These are phyloP conservation scores for Papilio machaon DNA, from an alignment of 1,140 invertebrate species.

Conservation along the genomic window DNA sequence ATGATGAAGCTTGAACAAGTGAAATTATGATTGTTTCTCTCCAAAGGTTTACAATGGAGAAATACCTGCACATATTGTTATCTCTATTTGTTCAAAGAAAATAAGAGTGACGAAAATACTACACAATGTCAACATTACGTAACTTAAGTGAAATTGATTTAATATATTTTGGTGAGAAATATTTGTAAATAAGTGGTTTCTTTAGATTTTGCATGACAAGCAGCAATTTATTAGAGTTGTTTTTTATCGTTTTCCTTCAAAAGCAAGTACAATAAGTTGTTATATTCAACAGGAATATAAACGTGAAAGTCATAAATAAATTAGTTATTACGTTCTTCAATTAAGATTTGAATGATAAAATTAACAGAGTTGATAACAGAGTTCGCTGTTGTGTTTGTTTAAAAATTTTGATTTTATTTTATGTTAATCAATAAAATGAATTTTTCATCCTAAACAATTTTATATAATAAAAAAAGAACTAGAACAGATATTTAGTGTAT, in stretches of 20 bases:
- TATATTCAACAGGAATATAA: constrained; percentile 13
- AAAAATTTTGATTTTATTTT: neutral
- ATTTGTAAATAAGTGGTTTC: neutral
- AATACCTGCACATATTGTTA: neutral
- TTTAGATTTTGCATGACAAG: neutral
- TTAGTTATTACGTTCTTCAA: constrained; percentile 15
- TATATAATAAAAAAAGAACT: too few relatives aligned
- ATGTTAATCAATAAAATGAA: neutral
- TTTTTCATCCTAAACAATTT: neutral
- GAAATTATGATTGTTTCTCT: neutral
- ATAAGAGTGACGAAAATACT: neutral
- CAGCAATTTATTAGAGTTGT: neutral
- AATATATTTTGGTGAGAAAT: neutral
- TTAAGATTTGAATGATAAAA: constrained; percentile 10
- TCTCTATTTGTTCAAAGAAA: neutral
- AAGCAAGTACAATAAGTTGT: neutral
- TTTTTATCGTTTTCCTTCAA: neutral
- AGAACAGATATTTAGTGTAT: neutral
- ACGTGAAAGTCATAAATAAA: neutral
- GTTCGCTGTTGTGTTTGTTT: neutral
- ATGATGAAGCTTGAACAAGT: neutral
- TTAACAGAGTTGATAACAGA: neutral
- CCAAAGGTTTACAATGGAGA: neutral
- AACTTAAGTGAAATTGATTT: neutral
- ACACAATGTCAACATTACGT: neutral